Percentiles rank a stretch among this genome's conserved stretches.
Conservation (phyloP, 2,113 vertebrate genomes). For the Cephalopterus ornatus region DNA sequence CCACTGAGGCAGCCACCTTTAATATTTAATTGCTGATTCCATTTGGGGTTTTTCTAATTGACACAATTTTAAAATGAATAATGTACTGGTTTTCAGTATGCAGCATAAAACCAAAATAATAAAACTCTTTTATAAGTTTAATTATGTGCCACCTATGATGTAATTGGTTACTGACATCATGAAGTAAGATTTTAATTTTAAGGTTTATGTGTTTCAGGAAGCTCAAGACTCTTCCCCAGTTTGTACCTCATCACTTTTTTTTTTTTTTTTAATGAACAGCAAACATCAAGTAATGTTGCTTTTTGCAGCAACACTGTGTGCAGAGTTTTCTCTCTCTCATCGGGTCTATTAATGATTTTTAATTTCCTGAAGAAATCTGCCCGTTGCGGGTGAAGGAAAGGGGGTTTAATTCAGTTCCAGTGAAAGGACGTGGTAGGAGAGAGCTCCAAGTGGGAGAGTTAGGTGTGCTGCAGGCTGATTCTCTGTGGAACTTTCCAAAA, state of each 20-base stretch:
- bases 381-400: neutral
- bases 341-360: neutral
- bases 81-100: slow-evolving; percentile 37
- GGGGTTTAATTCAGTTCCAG: neutral
- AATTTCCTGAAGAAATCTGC: slow-evolving; percentile 35
- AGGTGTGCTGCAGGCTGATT: neutral
- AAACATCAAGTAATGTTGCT: slow-evolving; percentile 12
- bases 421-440: neutral
- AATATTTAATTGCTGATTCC: slow-evolving; percentile 57
- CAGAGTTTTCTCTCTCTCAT: neutral
- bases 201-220: slow-evolving; percentile 52
- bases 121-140: slow-evolving; percentile 57
- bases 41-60: slow-evolving; percentile 39
- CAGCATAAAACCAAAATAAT: slow-evolving; percentile 23
- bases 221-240: slow-evolving; percentile 36
- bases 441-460: neutral
- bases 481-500: neutral
- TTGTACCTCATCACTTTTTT: neutral
- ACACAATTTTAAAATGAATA: slow-evolving; percentile 54
- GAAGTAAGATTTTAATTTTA: slow-evolving; percentile 45
- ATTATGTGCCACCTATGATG: slow-evolving; percentile 59
- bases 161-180: slow-evolving; percentile 49
- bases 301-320: slow-evolving; percentile 23
- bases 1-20: slow-evolving; percentile 29
- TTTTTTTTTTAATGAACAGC: neutral